Conservation (phyloP, 2,797 vertebrate genomes). For the Pterois miles region DNA sequence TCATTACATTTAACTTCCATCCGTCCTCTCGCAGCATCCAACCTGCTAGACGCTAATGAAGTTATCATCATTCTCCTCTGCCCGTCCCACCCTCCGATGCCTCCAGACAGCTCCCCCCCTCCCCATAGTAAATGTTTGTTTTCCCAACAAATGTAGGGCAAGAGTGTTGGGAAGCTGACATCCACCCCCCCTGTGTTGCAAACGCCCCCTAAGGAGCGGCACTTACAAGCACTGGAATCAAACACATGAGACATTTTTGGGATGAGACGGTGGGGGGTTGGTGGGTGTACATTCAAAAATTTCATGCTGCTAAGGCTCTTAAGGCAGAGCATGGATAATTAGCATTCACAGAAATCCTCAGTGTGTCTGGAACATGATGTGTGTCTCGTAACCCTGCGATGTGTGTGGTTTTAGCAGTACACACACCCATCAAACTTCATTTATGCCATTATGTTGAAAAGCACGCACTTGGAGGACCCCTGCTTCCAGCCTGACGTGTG, state of each 20-base stretch:
- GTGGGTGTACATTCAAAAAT: conserved; percentile 30
- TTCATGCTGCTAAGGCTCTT: conserved; percentile 37
- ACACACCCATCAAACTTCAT: background rate
- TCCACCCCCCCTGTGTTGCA: conserved; percentile 22
- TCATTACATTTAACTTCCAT: conserved; percentile 27
- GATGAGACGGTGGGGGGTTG: conserved; percentile 29
- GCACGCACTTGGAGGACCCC: background rate
- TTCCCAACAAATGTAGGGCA: conserved; percentile 56
- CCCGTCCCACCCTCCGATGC: conserved; percentile 17
- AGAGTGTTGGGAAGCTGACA: conserved; percentile 27
- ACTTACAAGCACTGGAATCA: conserved; percentile 48
- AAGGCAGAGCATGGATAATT: conserved; percentile 59
- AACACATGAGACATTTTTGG: conserved; percentile 46
- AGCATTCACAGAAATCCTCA: conserved; percentile 42
- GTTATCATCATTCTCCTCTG: conserved; percentile 33
- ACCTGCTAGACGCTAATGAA: conserved; percentile 48
- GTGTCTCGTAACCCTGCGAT: conserved; percentile 4
- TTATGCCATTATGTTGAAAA: background rate
- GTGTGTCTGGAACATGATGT: conserved; percentile 5
- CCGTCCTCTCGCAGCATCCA: conserved; percentile 18
- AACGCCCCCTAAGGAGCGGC: conserved; percentile 42
- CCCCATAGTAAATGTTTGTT: conserved; percentile 53
- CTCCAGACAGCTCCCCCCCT: conserved; percentile 31
- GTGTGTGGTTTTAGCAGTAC: background rate
- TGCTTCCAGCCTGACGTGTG: background rate